These are phyloP conservation scores for Lates calcarifer DNA, from an alignment of 2,113 vertebrate species.

Conservation along the genomic window DNA sequence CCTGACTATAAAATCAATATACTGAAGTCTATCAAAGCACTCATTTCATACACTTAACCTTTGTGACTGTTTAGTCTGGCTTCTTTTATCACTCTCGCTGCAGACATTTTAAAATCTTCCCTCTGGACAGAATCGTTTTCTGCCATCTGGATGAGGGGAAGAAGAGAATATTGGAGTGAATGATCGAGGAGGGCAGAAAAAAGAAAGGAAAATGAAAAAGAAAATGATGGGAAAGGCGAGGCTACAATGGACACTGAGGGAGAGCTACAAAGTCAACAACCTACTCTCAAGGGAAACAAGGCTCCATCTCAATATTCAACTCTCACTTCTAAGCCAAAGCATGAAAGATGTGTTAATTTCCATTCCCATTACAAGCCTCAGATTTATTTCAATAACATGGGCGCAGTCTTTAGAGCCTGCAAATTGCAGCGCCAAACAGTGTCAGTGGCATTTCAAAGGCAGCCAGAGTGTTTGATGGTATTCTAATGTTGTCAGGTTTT, in stretches of 20 bases:
- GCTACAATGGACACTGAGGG: constrained; percentile 39
- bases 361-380: constrained; percentile 81
- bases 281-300: constrained; percentile 66
- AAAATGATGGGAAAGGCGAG: constrained; percentile 31
- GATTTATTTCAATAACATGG: constrained; percentile 84
- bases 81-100: constrained; percentile 44
- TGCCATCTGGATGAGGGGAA: constrained; percentile 36
- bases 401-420: constrained; percentile 71
- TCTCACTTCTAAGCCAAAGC: constrained; percentile 72
- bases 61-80: constrained; percentile 51
- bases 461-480: constrained; percentile 80
- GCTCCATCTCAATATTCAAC: constrained; percentile 66
- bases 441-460: constrained; percentile 83
- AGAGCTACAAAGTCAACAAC: constrained; percentile 71
- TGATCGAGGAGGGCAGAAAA: constrained; percentile 2
- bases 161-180: constrained; percentile 7
- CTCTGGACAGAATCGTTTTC: constrained; percentile 45
- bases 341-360: constrained; percentile 82
- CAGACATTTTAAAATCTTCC: constrained; percentile 56
- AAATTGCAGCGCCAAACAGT: constrained; percentile 82
- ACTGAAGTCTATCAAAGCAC: constrained; percentile 69
- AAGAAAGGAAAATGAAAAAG: not conserved
- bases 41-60: constrained; percentile 71
- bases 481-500: constrained; percentile 82
- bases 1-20: constrained; percentile 69